Percentiles rank a stretch among this genome's conserved stretches.
phyloP scores from a whole-genome alignment of 1,140 invertebrate genomes.

The Eueides isabella region DNA sequence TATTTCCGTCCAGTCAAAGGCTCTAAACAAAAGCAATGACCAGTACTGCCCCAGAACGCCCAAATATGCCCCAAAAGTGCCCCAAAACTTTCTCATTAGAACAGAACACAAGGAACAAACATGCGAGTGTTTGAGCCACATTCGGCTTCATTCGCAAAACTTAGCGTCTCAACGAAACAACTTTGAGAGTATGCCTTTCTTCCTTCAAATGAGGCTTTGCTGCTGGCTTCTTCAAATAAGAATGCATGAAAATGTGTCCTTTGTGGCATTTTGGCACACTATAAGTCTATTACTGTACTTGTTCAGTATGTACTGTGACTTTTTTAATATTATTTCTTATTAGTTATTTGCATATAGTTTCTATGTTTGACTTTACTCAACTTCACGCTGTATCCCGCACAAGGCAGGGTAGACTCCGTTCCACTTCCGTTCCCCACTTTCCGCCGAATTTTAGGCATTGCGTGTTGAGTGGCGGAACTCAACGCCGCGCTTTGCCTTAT shows the following conservation, averaged over 20 bases:
- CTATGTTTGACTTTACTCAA: too few relatives aligned
- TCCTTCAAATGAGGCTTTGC: constrained; percentile 23
- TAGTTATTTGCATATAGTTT: too few relatives aligned
- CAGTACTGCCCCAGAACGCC: constrained; percentile 1
- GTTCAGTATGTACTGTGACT: background rate
- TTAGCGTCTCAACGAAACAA: constrained; percentile 25
- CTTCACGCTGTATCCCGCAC: too few relatives aligned
- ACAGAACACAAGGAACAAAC: constrained; percentile 24
- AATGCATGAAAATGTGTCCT: background rate
- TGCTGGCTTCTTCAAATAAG: constrained; percentile 5
- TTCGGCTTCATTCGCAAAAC: constrained; percentile 30
- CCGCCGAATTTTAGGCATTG: background rate
- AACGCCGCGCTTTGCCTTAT: background rate
- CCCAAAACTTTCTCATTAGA: constrained; percentile 24
- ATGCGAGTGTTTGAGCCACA: constrained; percentile 22
- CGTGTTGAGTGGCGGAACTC: background rate
- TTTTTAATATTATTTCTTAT: background rate
- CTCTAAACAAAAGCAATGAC: constrained; percentile 5
- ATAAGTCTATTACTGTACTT: background rate
- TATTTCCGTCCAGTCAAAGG: constrained; percentile 7
- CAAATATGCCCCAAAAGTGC: background rate
- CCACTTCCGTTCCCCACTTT: background rate
- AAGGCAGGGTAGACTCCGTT: too few relatives aligned
- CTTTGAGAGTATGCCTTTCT: constrained; percentile 20
- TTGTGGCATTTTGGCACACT: background rate